Evolutionary conservation across 2,888 invertebrate genomes (phyloP), one percentile per base, ranked within the genome.

Genomic region (Eupithecia insigniata): DNA sequence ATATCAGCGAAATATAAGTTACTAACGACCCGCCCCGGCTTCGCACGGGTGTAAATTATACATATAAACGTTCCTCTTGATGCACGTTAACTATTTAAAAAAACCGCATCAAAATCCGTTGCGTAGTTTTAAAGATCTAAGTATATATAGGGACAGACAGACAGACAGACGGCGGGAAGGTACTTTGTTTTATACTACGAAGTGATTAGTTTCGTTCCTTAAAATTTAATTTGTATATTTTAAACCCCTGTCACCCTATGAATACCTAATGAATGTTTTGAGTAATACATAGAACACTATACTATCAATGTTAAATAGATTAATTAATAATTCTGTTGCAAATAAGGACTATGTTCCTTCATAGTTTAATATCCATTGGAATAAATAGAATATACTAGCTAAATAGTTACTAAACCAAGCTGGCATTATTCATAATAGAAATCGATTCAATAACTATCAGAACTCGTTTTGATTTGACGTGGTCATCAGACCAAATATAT

Each of bases 391-490:
- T 67, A 39, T 66, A 55, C 55, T 68, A 74, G 66, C 60, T 64
- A 65, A 70, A 71, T 67, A 69, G 66, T 74, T 71, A 68, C 36
- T 39, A 66, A 66, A 51, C 26, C 22, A 71, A 10, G 58, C 60
- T 60, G 16, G 18, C 18, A 30, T 60, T 60, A 18, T 8, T 30
- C 8, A 60, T 30, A 2, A 30, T 60, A 30, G 60, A 60, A 60
- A 60, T 30, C 7, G 16, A 30, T 30, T 60, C 18, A 30, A 30
- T 30, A 30, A 30, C 30, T 60, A 60, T 30, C 30, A 60, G 30
- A 16, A 18, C 30, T 28, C n/a, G n/a, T n/a, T 32, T 0, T 30
- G n/a, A n/a, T 18, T 62, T 18, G 12, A 34, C 34, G 34, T 32
- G n/a, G 18, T 62, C 34, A n/a, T n/a, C n/a, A n/a, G n/a, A n/a